phyloP scores from a whole-genome alignment of 1,140 invertebrate genomes.

The Polypedilum pembai region DNA sequence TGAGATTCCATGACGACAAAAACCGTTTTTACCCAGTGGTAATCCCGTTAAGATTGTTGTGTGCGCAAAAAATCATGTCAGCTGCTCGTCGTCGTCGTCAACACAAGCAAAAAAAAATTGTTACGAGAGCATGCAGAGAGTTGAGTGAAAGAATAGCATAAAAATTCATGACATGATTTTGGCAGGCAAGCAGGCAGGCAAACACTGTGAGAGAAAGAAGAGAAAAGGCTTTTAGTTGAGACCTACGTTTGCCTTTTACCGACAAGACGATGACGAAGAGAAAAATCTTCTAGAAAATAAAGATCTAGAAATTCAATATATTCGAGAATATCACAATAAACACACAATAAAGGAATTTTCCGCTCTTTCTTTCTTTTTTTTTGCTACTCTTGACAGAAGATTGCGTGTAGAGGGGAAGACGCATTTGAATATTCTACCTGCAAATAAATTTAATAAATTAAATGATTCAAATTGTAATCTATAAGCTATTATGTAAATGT shows the following conservation, averaged over 20 bases:
- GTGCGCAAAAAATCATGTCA: slow-evolving; percentile 25
- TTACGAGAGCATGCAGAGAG: slow-evolving; percentile 1
- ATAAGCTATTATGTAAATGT: background rate
- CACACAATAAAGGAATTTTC: background rate
- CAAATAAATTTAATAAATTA: background rate
- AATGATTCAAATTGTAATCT: background rate
- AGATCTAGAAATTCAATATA: too few species aligned
- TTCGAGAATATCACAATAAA: too few species aligned
- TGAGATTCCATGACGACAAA: background rate
- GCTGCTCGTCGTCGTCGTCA: background rate
- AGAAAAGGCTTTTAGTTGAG: background rate
- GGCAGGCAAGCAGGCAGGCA: background rate
- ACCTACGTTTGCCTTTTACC: background rate
- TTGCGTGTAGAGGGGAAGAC: too few species aligned
- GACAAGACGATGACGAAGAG: slow-evolving; percentile 22
- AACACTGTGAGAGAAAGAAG: background rate
- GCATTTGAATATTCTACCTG: background rate
- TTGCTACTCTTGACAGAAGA: too few species aligned
- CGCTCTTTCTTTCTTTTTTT: background rate
- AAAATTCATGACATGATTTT: slow-evolving; percentile 28
- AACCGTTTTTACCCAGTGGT: slow-evolving; percentile 18
- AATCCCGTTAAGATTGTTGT: slow-evolving; percentile 25
- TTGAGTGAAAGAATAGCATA: background rate
- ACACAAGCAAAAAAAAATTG: background rate
- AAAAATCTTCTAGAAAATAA: background rate